Percentiles rank a stretch among this genome's conserved stretches.
Conservation (phyloP, 2,888 invertebrate genomes). For the Dicycla oo region DNA sequence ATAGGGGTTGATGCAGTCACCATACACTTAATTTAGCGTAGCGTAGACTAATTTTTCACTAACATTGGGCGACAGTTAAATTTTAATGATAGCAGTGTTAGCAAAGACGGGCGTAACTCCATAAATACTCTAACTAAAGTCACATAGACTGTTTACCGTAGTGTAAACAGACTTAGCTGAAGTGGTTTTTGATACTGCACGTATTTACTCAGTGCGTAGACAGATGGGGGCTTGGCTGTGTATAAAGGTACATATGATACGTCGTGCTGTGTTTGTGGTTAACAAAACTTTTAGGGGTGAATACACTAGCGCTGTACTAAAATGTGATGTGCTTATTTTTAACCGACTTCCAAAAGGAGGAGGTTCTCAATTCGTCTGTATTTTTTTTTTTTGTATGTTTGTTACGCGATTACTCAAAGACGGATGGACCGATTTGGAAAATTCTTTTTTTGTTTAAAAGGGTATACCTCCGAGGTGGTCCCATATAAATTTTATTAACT, state of each 20-base stretch:
- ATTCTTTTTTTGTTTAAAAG: no score
- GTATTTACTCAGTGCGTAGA: constrained; percentile 13
- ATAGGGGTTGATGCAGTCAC: no score
- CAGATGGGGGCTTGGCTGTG: constrained; percentile 32
- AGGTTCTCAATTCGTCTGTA: no score
- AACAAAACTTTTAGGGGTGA: constrained; percentile 18
- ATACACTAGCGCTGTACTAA: background rate
- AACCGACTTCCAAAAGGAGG: no score
- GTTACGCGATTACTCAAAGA: no score
- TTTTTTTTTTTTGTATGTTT: no score
- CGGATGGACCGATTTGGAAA: no score
- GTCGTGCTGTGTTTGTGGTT: constrained; percentile 3
- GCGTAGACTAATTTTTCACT: no score
- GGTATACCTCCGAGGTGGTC: no score
- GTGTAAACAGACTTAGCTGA: background rate
- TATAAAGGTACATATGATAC: constrained; percentile 17
- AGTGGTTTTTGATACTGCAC: background rate
- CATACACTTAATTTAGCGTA: no score
- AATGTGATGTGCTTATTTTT: background rate
- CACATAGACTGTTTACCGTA: background rate
- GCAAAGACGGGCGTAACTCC: background rate
- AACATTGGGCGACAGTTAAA: no score
- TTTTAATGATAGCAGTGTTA: background rate
- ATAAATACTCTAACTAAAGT: background rate
- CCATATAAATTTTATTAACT: no score